Conservation (phyloP, 2,888 invertebrate species). For the Mechanitis mazaeus region DNA sequence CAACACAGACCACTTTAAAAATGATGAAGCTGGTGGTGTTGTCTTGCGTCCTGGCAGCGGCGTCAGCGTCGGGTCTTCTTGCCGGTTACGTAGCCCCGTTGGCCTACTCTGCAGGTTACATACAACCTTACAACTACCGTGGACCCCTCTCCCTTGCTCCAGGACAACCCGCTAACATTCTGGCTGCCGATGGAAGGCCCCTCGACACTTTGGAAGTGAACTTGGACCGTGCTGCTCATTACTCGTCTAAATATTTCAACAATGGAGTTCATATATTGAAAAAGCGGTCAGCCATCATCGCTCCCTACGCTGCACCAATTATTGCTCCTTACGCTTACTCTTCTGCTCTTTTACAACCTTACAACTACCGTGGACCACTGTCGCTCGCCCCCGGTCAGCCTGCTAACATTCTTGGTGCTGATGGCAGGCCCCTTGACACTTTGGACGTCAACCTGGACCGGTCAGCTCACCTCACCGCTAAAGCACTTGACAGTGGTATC, state of each 20-base stretch:
- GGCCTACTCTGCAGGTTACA: no score
- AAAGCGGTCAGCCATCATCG: conserved; percentile 22
- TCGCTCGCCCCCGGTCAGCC: conserved; percentile 67
- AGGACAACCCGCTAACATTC: conserved; percentile 27
- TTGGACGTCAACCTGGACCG: conserved; percentile 67
- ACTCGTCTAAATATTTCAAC: conserved; percentile 49
- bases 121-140: conserved; percentile 40
- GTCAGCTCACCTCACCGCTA: conserved; percentile 60
- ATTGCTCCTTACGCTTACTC: conserved; percentile 32
- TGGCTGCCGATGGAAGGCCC: conserved; percentile 57
- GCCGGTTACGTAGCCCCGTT: conserved; percentile 64
- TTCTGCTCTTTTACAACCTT: conserved; percentile 38
- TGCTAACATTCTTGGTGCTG: conserved; percentile 61
- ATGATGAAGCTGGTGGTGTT: conserved; percentile 79
- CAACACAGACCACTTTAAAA: conserved; percentile 69
- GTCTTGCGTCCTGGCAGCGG: conserved; percentile 77
- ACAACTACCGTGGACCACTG: conserved; percentile 59
- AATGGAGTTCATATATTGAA: conserved; percentile 46
- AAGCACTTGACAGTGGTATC: conserved; percentile 47
- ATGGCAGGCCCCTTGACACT: conserved; percentile 67
- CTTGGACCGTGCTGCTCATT: conserved; percentile 56
- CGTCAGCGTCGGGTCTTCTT: conserved; percentile 70
- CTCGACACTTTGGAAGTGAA: conserved; percentile 60
- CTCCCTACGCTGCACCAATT: conserved; percentile 23
- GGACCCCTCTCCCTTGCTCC: conserved; percentile 31